A percentile compares a stretch with the other conserved stretches of the same genome.
These are phyloP conservation scores for Fringilla coelebs DNA, from an alignment of 2,797 vertebrate species.

Conservation along the genomic window DNA sequence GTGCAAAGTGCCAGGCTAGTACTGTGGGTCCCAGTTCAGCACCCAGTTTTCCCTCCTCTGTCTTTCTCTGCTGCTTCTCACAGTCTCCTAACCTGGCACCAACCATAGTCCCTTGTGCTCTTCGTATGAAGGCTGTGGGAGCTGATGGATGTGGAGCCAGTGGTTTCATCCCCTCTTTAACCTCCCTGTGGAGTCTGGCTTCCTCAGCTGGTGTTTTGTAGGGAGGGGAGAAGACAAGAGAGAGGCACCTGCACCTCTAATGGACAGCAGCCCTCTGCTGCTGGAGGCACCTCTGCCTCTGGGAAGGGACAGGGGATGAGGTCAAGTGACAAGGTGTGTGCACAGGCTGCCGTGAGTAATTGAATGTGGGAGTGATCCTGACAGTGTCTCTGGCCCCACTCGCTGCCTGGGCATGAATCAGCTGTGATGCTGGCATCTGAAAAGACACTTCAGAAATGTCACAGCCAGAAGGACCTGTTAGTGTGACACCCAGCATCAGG, in stretches of 20 bases:
- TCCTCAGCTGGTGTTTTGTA: background rate
- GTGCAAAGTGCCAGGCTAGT: slow-evolving; percentile 3
- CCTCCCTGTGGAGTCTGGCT: background rate
- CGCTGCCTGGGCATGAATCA: background rate
- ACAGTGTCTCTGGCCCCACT: background rate
- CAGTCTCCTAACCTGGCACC: background rate
- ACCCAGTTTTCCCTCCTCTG: background rate
- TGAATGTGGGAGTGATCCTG: slow-evolving; percentile 30
- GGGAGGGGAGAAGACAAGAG: background rate
- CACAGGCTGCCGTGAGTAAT: background rate
- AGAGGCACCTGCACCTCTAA: background rate
- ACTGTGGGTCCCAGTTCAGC: background rate
- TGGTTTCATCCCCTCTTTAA: background rate
- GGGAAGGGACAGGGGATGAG: background rate
- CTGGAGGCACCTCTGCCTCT: background rate
- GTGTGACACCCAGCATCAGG: background rate
- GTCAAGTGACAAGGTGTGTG: background rate
- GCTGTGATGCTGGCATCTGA: background rate
- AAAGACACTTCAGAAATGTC: slow-evolving; percentile 5
- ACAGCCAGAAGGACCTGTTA: background rate
- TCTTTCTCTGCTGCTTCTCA: background rate
- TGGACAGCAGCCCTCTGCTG: background rate
- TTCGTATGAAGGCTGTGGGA: background rate
- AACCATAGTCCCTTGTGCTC: background rate
- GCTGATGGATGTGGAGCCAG: background rate